Evolutionary conservation across 2,113 vertebrate genomes (phyloP), one percentile per base, ranked within the genome.

Genomic region (Nestor notabilis): DNA sequence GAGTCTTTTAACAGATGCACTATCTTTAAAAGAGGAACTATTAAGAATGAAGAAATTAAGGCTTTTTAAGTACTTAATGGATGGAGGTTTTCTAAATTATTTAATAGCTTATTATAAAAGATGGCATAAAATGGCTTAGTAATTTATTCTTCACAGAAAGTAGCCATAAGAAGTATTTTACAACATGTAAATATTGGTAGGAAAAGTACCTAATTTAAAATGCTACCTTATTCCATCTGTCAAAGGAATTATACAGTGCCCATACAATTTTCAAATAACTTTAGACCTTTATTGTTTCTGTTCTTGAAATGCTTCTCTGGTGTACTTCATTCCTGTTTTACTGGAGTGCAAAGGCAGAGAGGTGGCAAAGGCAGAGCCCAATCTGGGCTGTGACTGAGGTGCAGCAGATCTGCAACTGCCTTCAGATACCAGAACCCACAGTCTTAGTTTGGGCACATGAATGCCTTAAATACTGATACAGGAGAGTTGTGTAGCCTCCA

Each of bases 51-150:
- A 78, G 92, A 92, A 96, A 97, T 97, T 95, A 97, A 95, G 72
- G 79, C 68, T 82, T 55, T 89, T 94, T 96, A 84, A 96, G 97
- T 97, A 97, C 95, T 96, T 97, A 97, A 95, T 96, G 87, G 92
- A 64, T 10, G 13, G 29, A 76, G 84, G 55, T 89, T 91, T 87
- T 60, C 81, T 97, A 89, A 90, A 95, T 95, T 97, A 96, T 97
- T 97, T 94, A 97, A 97, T 90, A 94, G 91, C 72, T 96, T 80
- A 87, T 96, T 96, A 88, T 87, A 94, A 90, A 96, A 87, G 52
- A 72, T 82, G 86, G 56, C 91, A 35, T 91, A 96, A 97, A 96
- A 80, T 84, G 80, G 78, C 60, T 75, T 92, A 71, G 83, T 89
- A 96, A 94, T 91, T 92, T 97, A 92, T 95, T 96, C 91, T 87